Evolutionary conservation across 35 echinoderm and acorn worm species (phyloP).

Genomic region (Acanthaster planci): DNA sequence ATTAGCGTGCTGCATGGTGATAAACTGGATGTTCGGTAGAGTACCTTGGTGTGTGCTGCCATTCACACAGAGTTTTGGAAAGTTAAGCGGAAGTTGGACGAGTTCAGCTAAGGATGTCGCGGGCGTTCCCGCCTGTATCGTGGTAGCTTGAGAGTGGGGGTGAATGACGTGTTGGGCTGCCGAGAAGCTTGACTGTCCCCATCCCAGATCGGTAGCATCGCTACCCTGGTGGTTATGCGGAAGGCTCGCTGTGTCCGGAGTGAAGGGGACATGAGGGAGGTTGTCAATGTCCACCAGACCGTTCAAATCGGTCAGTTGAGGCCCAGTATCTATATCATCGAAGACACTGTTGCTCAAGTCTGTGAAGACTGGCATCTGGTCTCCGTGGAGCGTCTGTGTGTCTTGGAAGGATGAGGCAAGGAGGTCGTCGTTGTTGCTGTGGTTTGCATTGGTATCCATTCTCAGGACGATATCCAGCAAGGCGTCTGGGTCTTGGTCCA

Average conservation of each 20-base stretch:
- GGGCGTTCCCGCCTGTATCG: neutral
- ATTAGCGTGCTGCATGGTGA: neutral
- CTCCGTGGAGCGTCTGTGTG: neutral
- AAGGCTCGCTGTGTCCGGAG: neutral
- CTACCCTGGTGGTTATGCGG: neutral
- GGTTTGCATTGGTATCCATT: neutral
- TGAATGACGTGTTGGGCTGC: neutral
- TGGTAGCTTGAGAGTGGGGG: neutral
- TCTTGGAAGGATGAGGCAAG: slow-evolving; percentile 4
- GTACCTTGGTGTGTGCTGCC: neutral
- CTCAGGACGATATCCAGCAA: neutral
- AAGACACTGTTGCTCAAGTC: slow-evolving; percentile 9
- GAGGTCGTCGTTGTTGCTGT: neutral
- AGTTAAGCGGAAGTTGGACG: neutral
- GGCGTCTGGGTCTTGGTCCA: slow-evolving; percentile 4
- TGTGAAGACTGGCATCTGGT: slow-evolving; percentile 2
- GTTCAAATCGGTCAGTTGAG: neutral
- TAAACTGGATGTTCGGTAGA: neutral
- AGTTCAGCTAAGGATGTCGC: neutral
- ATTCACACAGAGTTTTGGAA: neutral
- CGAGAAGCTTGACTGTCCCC: neutral
- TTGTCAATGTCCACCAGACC: slow-evolving; percentile 12
- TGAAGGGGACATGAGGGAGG: neutral
- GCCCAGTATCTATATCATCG: neutral
- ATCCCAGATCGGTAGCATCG: neutral